Conservation (phyloP, 35 echinoderm and acorn worm species). For the Hemicentrotus pulcherrimus region DNA sequence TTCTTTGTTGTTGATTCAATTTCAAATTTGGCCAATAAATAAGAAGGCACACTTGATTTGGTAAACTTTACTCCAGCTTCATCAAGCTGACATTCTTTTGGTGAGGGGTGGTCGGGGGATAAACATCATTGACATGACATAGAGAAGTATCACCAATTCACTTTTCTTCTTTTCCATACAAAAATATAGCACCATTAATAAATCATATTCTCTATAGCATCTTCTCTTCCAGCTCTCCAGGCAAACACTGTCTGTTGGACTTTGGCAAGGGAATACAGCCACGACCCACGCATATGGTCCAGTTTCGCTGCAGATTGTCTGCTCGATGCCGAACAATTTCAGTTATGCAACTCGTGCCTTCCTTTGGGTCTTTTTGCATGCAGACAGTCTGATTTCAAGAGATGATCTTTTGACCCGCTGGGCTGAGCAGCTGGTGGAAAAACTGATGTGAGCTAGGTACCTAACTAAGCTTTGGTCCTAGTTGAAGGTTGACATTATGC, state of each 20-base stretch:
- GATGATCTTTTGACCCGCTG: not conserved
- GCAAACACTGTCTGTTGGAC: not conserved
- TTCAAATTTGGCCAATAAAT: not conserved
- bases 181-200: conserved; percentile 14
- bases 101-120: not conserved
- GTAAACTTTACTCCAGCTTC: not conserved
- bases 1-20: not conserved
- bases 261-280: not conserved
- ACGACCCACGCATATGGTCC: not conserved
- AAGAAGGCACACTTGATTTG: not conserved
- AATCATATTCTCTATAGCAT: conserved; percentile 6
- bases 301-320: not conserved
- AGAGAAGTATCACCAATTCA: not conserved
- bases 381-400: not conserved
- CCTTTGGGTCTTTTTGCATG: not conserved
- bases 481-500: not conserved
- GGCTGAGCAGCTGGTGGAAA: not conserved
- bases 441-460: not conserved
- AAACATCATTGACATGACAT: not conserved
- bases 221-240: not conserved
- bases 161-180: conserved; percentile 1
- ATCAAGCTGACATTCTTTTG: not conserved
- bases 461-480: not conserved
- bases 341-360: not conserved
- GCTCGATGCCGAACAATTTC: not conserved